Evolutionary conservation across 2,888 invertebrate species (phyloP).

Genomic region (Netelia fuscicornis): DNA sequence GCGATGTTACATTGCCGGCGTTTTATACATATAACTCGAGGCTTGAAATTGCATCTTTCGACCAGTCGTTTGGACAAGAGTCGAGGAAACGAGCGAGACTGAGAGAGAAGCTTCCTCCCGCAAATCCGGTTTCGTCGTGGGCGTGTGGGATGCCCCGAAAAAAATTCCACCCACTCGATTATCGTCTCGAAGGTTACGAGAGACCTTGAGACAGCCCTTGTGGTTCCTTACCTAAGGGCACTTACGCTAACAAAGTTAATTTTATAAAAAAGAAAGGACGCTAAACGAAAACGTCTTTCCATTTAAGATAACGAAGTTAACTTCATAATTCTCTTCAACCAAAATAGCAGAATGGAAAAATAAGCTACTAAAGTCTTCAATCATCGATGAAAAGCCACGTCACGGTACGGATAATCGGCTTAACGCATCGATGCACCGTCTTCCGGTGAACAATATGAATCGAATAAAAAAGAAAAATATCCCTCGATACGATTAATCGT

Average conservation of each 20-base stretch:
- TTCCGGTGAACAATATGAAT: slow-evolving; percentile 15
- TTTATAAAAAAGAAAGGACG: no score
- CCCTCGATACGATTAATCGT: not conserved
- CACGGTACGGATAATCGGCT: not conserved
- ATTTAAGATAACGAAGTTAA: not conserved
- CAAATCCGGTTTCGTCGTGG: slow-evolving; percentile 45
- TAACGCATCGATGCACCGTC: slow-evolving; percentile 21
- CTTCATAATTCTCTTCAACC: not conserved
- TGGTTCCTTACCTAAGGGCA: no score
- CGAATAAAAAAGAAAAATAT: not conserved
- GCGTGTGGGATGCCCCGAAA: slow-evolving; percentile 40
- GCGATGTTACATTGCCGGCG: not conserved
- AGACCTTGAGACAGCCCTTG: slow-evolving; percentile 47
- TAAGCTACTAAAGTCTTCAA: not conserved
- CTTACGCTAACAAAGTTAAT: no score
- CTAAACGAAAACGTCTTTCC: no score
- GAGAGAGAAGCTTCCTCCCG: slow-evolving; percentile 12
- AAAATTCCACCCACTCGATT: slow-evolving; percentile 56
- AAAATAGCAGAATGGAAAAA: not conserved
- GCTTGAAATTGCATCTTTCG: slow-evolving; percentile 17
- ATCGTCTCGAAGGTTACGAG: slow-evolving; percentile 55
- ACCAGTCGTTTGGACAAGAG: no score
- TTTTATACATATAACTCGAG: not conserved
- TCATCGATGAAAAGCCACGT: slow-evolving; percentile 17
- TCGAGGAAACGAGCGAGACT: not conserved